Evolutionary conservation across 2,888 invertebrate species (phyloP), one percentile per base, ranked within the genome.

Genomic region (Cephus pulcher): DNA sequence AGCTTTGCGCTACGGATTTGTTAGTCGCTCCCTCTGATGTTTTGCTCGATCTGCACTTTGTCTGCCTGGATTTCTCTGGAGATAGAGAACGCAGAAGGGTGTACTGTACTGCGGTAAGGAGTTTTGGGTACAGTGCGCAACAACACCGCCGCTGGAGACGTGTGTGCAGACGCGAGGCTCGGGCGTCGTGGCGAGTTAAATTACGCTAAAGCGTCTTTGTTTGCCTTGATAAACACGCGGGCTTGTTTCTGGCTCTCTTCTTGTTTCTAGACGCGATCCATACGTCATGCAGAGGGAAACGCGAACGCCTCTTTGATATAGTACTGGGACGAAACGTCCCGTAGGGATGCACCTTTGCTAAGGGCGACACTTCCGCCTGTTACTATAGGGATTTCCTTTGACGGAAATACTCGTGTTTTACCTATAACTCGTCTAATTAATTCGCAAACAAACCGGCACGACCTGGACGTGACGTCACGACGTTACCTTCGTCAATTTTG

Each of bases 151-250:
- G 32, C 32, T 12, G 11, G 71, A 71, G 32, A 71, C 71, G 33
- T 33, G 12, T 32, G 37, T 37, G 35, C 35, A 37, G 4, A 71
- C 37, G 34, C 35, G 23, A 35, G 4, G 23, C 11, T 30, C 34
- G 74, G n/a, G 80, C 75, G 74, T 76, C 82, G 79, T 79, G 81
- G 78, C 77, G 81, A 83, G 83, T 75, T 83, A 82, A 86, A 86
- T 84, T 85, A 81, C 82, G 80, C 78, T 81, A 81, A 84, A 84
- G 78, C 83, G 81, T 81, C 75, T 79, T 77, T 73, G 82, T 83
- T 86, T 85, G 82, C 82, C 80, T 82, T 82, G 71, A 23, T 79
- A 74, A 83, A 82, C 82, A 77, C 84, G 76, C 71, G 32, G 2
- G 71, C 33, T 32, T 32, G 71, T 33, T 56, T 56, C 56, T 56